Evolutionary conservation across 1,140 invertebrate species (phyloP), one percentile per base, ranked within the genome.

Genomic region (Triops longicaudatus): DNA sequence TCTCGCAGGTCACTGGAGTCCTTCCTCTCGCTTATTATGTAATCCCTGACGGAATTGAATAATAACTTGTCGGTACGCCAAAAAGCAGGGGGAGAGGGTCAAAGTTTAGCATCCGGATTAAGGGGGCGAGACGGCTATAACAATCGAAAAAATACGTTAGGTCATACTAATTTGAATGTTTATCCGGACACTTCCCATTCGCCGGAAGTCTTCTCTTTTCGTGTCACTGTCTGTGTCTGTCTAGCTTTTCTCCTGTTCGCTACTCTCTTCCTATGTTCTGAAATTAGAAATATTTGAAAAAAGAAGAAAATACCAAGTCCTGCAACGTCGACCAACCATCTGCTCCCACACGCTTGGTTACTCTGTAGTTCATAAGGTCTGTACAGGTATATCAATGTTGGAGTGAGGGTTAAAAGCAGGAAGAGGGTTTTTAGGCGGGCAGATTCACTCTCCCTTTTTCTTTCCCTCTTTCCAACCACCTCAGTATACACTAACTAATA

Each of bases 61-160:
- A 63, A 22, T n/a, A 10, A 63, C 50, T 22, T 63, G 14, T 63
- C 22, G 14, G 50, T 63, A 37, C 31, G 31, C 31, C 2, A n/a
- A 37, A 37, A 37, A 37, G 31, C 31, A 7, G 31, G 31, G 31
- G 31, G 50, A 22, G 22, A 22, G 50, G 50, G 50, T 63, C 50
- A 63, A 63, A 63, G 50, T 63, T 63, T 63, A 63, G 50, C 50
- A 63, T 63, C 50, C 50, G 50, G 50, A 63, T 22, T 63, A 22
- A 63, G 22, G 22, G 14, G 50, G 50, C 14, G 22, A 11, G 50
- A 22, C 14, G 17, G 14, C 50, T 63, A 63, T 0, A 63, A 63
- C 22, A 63, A 63, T 4, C 50, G 3, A 63, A 3, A 63, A 1
- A 63, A 22, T 63, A 63, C 22, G n/a, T 63, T 63, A 63, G 50